Base-by-base conservation (phyloP, 2,113 vertebrate species). In the Zosterops pallidus region DNA sequence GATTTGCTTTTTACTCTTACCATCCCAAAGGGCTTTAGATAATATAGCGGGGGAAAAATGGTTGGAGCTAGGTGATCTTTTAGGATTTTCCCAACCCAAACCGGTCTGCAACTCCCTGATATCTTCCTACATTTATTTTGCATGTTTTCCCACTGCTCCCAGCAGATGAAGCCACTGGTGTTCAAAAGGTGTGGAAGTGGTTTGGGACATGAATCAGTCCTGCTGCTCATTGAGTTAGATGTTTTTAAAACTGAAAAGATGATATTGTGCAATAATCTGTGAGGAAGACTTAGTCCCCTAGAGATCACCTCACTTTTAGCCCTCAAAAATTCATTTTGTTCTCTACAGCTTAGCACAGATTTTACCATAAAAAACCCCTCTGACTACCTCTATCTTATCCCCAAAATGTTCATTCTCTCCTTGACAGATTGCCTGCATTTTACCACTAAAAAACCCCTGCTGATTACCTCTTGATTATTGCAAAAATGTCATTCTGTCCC, bases 401-500 rank as follows among this genome's bases (percentile, higher is more conserved):
- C 29, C 25, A 33, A 62, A 76, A 76, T 42, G 18, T 76, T 90
- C 13, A 26, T 62, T 89, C 12, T 55, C 9, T 42, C 56, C 22
- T 35, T 2, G 0, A 20, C 14, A 35, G 17, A 35, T 41, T 62
- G 8, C 5, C n/a, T 76, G 21, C 21, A 55, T 76, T 76, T 62
- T 63, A 55, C 17, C 14, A 23, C 63, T 21, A 12, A 60, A 46
- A 9, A 3, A 0, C 0, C 33, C 9, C 9, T 16, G 7, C 11
- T 60, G 69, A 26, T 68, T 39, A 29, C 17, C 24, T 47, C 21
- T 47, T 41, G 24, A 55, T 35, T 69, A 23, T 26, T 8, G 2
- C 8, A 18, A 33, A 70, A 46, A 37, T 31, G 26, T 49, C 6
- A 42, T 42, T 67, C 19, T 69, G 9, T 22, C 21, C 55, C 29